These are phyloP conservation scores for Aptenodytes forsteri DNA, from an alignment of 2,113 vertebrate species.

Conservation along the genomic window DNA sequence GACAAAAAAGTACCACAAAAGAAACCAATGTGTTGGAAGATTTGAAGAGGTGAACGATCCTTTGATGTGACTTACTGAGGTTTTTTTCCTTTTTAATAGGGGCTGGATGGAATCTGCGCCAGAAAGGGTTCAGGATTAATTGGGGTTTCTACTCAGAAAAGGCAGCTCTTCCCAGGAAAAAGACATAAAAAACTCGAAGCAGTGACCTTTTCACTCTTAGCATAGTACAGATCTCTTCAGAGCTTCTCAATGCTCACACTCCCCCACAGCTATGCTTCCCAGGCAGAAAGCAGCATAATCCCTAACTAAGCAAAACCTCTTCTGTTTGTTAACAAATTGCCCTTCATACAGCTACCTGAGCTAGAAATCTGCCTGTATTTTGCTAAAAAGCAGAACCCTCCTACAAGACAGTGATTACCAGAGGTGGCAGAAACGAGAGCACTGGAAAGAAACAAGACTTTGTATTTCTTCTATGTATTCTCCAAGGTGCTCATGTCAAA, in stretches of 20 bases:
- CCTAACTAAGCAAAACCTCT: not conserved
- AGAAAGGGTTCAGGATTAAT: not conserved
- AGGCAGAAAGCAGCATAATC: not conserved
- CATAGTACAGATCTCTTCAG: not conserved
- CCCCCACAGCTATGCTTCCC: not conserved
- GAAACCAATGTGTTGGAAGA: not conserved
- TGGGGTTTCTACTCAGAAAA: not conserved
- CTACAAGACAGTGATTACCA: not conserved
- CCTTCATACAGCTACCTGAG: not conserved
- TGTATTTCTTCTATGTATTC: not conserved
- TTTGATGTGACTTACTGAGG: not conserved
- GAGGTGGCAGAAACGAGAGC: not conserved
- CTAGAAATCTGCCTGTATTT: not conserved
- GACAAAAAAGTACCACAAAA: not conserved
- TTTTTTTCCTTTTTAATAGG: not conserved
- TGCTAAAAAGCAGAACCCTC: not conserved
- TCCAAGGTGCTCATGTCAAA: not conserved
- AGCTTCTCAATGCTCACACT: not conserved
- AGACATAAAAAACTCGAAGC: not conserved
- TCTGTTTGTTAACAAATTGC: not conserved
- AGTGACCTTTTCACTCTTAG: not conserved
- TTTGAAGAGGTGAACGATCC: not conserved
- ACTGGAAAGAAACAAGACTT: not conserved
- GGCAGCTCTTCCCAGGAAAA: not conserved
- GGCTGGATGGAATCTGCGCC: not conserved